Evolutionary conservation across 2,797 vertebrate genomes (phyloP).

Genomic region (Borostomias antarcticus): DNA sequence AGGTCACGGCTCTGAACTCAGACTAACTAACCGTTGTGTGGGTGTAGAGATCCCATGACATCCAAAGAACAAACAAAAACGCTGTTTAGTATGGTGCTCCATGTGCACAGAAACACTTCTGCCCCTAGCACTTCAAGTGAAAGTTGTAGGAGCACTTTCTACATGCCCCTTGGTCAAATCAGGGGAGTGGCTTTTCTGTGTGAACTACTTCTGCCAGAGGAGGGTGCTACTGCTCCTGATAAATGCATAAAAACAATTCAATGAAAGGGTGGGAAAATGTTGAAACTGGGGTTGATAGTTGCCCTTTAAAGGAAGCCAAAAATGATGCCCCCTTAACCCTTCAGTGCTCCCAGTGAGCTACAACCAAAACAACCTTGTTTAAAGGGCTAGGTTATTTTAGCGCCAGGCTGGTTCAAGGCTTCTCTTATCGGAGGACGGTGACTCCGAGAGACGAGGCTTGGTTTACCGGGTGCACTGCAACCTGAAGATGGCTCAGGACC

Average conservation of each 20-base stretch:
- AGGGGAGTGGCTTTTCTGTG: no score
- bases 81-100: no score
- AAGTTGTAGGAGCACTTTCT: no score
- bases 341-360: no score
- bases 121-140: no score
- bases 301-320: neutral
- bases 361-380: no score
- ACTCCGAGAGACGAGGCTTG: conserved; percentile 12
- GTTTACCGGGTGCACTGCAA: conserved; percentile 18
- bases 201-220: no score
- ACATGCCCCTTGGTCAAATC: no score
- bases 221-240: no score
- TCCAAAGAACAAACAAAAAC: neutral
- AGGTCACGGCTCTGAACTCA: conserved; percentile 26
- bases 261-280: neutral
- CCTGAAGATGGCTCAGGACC: conserved; percentile 38
- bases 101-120: no score
- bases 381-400: neutral
- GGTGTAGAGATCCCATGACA: neutral
- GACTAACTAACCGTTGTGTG: conserved; percentile 22
- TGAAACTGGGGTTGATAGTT: neutral
- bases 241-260: no score
- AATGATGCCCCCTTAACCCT: neutral
- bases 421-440: neutral
- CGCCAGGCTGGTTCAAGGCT: neutral